Conservation (phyloP, 2,113 vertebrate genomes). For the Istiophorus platypterus region DNA sequence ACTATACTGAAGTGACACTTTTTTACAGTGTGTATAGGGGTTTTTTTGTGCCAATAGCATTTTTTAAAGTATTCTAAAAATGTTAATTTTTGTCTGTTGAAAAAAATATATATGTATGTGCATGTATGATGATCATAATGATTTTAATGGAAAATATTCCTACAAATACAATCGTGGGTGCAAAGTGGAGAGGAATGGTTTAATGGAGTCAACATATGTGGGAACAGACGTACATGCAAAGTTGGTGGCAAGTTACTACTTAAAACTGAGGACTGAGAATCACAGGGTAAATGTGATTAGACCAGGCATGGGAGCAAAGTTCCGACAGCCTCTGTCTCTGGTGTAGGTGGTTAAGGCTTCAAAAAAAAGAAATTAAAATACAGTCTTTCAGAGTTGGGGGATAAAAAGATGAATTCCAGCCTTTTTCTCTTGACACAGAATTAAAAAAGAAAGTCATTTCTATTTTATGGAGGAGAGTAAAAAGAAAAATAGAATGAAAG, state of each 20-base stretch:
- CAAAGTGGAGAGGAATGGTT: neutral
- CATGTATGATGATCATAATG: neutral
- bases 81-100: neutral
- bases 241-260: neutral
- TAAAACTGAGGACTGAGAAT: neutral
- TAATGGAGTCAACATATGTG: neutral
- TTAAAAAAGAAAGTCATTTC: neutral
- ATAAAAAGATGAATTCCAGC: neutral
- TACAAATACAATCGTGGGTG: neutral
- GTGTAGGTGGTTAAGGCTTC: neutral
- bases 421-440: neutral
- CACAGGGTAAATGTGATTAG: neutral
- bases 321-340: neutral
- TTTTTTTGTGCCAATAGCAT: no score
- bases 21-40: no score
- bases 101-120: no score
- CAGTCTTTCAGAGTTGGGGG: conserved; percentile 3
- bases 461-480: conserved; percentile 20
- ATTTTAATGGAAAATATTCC: neutral
- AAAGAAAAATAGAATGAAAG: conserved; percentile 4
- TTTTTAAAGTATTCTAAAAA: neutral
- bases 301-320: neutral
- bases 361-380: conserved; percentile 17
- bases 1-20: neutral
- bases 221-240: neutral